Evolutionary conservation across 1,140 invertebrate genomes (phyloP).

Genomic region (Drosophila asahinai): DNA sequence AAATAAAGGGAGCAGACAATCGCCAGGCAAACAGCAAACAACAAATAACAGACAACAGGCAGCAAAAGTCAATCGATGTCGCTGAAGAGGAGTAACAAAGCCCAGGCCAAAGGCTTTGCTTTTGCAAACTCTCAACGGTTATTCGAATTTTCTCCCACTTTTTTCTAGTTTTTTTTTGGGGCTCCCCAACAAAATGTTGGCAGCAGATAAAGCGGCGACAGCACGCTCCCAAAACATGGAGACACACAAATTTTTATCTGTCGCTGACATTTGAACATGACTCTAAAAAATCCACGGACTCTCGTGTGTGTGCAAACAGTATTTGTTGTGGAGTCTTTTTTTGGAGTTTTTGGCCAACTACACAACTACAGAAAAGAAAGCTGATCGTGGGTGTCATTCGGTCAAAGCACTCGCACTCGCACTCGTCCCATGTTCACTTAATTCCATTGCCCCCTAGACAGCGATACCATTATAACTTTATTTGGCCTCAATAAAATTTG

Average conservation of each 20-base stretch:
- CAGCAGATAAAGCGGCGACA: slow-evolving; percentile 53
- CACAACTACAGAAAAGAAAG: slow-evolving; percentile 69
- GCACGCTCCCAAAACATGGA: slow-evolving; percentile 73
- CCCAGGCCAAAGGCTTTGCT: slow-evolving; percentile 35
- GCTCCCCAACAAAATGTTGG: slow-evolving; percentile 25
- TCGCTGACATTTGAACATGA: slow-evolving; percentile 77
- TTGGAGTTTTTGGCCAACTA: slow-evolving; percentile 28
- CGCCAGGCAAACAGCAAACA: slow-evolving; percentile 42
- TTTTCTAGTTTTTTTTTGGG: not conserved
- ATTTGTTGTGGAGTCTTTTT: slow-evolving; percentile 19
- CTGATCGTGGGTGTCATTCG: slow-evolving; percentile 66
- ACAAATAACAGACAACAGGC: slow-evolving; percentile 52
- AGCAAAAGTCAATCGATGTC: slow-evolving; percentile 71
- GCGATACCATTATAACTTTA: slow-evolving; percentile 26
- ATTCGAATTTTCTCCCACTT: slow-evolving; percentile 34
- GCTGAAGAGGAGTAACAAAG: slow-evolving; percentile 64
- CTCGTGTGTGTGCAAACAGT: slow-evolving; percentile 54
- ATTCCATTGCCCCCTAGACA: slow-evolving; percentile 23
- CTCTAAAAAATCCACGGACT: slow-evolving; percentile 34
- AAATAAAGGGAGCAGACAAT: slow-evolving; percentile 56
- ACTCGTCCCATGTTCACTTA: slow-evolving; percentile 40
- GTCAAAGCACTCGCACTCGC: slow-evolving; percentile 59
- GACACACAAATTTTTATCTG: slow-evolving; percentile 73
- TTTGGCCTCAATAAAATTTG: slow-evolving; percentile 65
- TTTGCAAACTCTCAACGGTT: slow-evolving; percentile 20